phyloP scores from a whole-genome alignment of 1,140 invertebrate genomes.

The Drosophila ercepeae region DNA sequence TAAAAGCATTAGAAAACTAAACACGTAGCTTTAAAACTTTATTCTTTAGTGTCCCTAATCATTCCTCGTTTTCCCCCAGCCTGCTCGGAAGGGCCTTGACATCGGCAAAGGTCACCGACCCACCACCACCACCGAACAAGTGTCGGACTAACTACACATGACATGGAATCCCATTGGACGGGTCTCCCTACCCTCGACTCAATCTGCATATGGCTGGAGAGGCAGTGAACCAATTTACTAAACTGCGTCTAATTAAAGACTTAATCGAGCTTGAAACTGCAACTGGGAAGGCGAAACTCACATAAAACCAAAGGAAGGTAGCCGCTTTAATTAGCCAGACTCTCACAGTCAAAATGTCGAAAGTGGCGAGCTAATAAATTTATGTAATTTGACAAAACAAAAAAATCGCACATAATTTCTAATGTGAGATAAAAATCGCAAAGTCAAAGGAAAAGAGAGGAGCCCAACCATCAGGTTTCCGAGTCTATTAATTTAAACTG shows the following conservation, averaged over 20 bases:
- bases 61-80: background rate
- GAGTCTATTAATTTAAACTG: conserved; percentile 79
- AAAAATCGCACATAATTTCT: conserved; percentile 68
- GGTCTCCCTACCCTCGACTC: background rate
- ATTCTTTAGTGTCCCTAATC: too few species aligned
- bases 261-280: conserved; percentile 76
- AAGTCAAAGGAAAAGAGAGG: conserved; percentile 50
- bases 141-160: conserved; percentile 23
- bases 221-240: conserved; percentile 59
- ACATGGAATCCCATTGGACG: conserved; percentile 6
- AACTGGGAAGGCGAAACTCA: conserved; percentile 6
- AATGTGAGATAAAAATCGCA: conserved; percentile 68
- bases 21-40: too few species aligned
- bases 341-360: conserved; percentile 54
- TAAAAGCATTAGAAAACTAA: background rate
- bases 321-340: conserved; percentile 67
- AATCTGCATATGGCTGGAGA: conserved; percentile 53
- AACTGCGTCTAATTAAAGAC: conserved; percentile 70
- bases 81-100: background rate
- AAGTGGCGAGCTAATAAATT: conserved; percentile 58
- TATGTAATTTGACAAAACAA: conserved; percentile 72
- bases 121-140: conserved; percentile 4
- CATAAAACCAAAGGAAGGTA: conserved; percentile 10
- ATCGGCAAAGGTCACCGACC: conserved; percentile 8
- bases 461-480: background rate